Evolutionary conservation across 2,888 invertebrate genomes (phyloP).

Genomic region (Horisme vitalbata): DNA sequence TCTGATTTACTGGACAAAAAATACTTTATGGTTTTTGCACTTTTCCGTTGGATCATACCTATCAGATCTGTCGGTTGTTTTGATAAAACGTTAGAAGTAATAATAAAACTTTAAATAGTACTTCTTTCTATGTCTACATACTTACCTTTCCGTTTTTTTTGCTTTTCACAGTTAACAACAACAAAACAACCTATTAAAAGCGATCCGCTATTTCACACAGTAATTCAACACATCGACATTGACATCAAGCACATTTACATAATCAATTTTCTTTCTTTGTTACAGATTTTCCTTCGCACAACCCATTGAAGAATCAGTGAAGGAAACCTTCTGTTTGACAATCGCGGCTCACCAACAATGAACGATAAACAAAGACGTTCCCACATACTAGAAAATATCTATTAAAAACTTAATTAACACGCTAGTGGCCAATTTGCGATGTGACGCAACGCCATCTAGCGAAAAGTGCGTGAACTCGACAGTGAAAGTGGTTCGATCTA

Average conservation of each 20-base stretch:
- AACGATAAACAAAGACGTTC: slow-evolving; percentile 42
- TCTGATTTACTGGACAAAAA: too few relatives aligned
- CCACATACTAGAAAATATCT: slow-evolving; percentile 59
- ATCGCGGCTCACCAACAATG: slow-evolving; percentile 51
- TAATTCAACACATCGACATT: slow-evolving; percentile 1
- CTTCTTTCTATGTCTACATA: too few relatives aligned
- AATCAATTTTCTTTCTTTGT: slow-evolving; percentile 49
- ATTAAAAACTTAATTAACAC: slow-evolving; percentile 46
- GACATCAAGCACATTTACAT: slow-evolving; percentile 5
- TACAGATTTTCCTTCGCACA: slow-evolving; percentile 63
- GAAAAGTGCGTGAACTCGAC: slow-evolving; percentile 47
- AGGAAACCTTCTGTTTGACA: slow-evolving; percentile 46
- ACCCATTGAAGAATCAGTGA: slow-evolving; percentile 42
- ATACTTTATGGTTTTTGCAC: too few relatives aligned
- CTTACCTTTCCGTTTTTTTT: too few relatives aligned
- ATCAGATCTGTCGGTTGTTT: too few relatives aligned
- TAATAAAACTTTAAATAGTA: too few relatives aligned
- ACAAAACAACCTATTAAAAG: too few relatives aligned
- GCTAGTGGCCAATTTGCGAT: slow-evolving; percentile 45
- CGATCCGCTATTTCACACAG: slow-evolving; percentile 6
- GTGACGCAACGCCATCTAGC: slow-evolving; percentile 71
- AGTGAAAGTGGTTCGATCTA: slow-evolving; percentile 53
- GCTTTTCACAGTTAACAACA: too few relatives aligned
- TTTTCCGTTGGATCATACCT: too few relatives aligned
- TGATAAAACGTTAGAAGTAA: too few relatives aligned